Evolutionary conservation across 2,888 invertebrate genomes (phyloP), one percentile per base, ranked within the genome.

Genomic region (Synanthedon vespiformis): DNA sequence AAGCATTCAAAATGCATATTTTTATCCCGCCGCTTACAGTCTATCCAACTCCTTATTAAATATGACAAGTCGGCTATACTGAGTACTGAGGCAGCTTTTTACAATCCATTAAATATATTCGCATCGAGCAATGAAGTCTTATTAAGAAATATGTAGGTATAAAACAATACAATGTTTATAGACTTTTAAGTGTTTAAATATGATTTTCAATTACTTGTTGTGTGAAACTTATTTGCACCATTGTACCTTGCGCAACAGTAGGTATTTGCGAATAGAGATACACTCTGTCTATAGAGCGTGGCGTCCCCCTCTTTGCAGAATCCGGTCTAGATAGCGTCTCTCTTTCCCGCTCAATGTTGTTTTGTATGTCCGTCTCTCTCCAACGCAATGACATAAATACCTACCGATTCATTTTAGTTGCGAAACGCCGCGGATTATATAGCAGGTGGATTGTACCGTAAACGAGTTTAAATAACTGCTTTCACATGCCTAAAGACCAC

Each of bases 391-490:
- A 85, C 87, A 87, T 80, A 86, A 80, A 85, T 86, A 84, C 82
- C 74, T 74, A 57, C 51, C 51, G 34, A 34, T 34, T 34, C 53
- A 53, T 70, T 67, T 68, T 64, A 71, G 76, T 87, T 86, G 87
- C 85, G 86, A 87, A 87, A 87, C 79, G 80, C 64, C 83, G 85
- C 87, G 82, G 86, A 87, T 86, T 86, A 86, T 82, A 84, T 82
- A 81, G 83, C 87, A 86, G 83, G 87, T 87, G 85, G 82, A 81
- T 85, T 80, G 82, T 77, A 77, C 77, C 70, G 77, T 74, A 80
- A 86, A 86, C 84, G 72, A 78, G 84, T 86, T 86, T 77, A 80
- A 80, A 78, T 81, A 80, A 79, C 81, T 80, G 83, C 84, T 86
- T 85, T 85, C 84, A 85, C 83, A 76, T 44, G 44, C 14, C 6